Base-by-base conservation (phyloP, 1,140 invertebrate species). In the honey bee (Apis mellifera) region DNA sequence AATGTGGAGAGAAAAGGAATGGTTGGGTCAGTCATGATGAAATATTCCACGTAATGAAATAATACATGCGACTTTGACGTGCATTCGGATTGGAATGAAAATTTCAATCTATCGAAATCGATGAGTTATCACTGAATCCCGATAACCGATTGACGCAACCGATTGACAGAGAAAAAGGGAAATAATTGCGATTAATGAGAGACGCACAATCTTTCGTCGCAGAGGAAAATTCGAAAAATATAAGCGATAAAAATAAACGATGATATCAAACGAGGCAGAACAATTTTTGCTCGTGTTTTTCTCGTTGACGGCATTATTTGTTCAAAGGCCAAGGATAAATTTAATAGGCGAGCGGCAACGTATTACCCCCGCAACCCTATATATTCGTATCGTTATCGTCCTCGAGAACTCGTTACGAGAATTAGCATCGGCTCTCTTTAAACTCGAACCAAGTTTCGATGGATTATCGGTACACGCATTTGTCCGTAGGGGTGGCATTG, bases 401-500 rank as follows among this genome's bases (percentile, higher is more conserved):
- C 54, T 48, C 65, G 76, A 48, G 59, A 19, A 50, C 76, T 78
- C 65, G 64, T 78, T 60, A 60, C 42, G 15, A 69, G 60, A 12
- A 77, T 66, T 52, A 68, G 11, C 26, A 3, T 9, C 1, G 19
- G 17, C 50, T 62, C 59, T 48, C 8, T 76, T 60, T 42, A 54
- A 64, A 71, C 42, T 60, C 32, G 48, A 64, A 73, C 57, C 21
- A 42, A 32, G 69, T 55, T 64, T 73, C 55, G 66, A 52, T 32
- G 26, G 59, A 54, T 62, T n/a, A 52, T 23, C 65, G 32, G 11
- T 50, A 73, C 55, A 62, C 68, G 68, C n/a, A 57, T n/a, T n/a
- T n/a, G n/a, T 59, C 23, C 64, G 26, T 54, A 57, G 52, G 62
- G 68, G 48, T 70, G 21, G 48, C n/a, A 48, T 64, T 7, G n/a